Conservation (phyloP, 2,888 invertebrate species). For the Anticlea derivata region DNA sequence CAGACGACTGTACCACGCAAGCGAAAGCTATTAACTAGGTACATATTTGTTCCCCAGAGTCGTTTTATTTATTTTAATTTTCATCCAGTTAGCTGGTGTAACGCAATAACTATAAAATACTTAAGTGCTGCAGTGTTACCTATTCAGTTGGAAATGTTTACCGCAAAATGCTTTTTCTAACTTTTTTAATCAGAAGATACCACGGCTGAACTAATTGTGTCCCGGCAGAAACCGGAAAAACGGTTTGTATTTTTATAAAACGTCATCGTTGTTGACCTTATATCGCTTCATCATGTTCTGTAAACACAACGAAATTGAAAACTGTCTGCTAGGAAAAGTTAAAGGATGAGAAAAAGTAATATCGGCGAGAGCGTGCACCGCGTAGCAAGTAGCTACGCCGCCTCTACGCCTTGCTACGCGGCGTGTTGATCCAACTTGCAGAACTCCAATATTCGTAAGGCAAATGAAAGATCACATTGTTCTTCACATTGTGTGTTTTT, state of each 20-base stretch:
- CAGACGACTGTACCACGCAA: too few species aligned
- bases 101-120: background rate
- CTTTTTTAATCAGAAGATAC: constrained; percentile 23
- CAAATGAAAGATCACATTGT: too few species aligned
- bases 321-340: constrained; percentile 44
- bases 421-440: constrained; percentile 1
- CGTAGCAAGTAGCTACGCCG: constrained; percentile 54
- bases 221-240: background rate
- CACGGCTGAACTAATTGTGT: constrained; percentile 2
- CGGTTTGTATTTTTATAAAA: constrained; percentile 16
- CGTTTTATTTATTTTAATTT: constrained; percentile 4
- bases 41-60: constrained; percentile 22
- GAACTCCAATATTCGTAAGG: background rate
- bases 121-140: background rate
- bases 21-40: too few species aligned
- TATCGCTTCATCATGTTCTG: constrained; percentile 25
- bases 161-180: constrained; percentile 7
- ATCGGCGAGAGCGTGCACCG: constrained; percentile 54
- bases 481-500: too few species aligned
- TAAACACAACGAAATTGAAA: constrained; percentile 35
- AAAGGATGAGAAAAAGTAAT: constrained; percentile 58
- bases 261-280: constrained; percentile 9
- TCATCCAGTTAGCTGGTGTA: background rate
- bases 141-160: too few species aligned
- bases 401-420: constrained; percentile 40